Conservation (phyloP, 2,888 invertebrate genomes). For the Lithophane ornitopus region DNA sequence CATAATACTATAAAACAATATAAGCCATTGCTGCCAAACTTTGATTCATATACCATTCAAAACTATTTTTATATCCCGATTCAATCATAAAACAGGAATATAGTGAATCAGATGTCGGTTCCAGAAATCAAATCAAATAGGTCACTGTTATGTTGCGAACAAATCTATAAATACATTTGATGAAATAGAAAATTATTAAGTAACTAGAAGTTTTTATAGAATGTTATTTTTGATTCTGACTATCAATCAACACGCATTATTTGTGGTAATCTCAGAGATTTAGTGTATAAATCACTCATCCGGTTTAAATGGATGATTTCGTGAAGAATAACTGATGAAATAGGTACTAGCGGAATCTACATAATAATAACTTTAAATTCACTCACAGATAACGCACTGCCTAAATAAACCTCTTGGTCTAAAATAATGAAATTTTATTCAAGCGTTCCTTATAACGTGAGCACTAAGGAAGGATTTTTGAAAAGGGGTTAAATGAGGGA, state of each 20-base stretch:
- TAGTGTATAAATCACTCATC: slow-evolving; percentile 4
- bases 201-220: slow-evolving; percentile 1
- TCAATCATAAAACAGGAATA: slow-evolving; percentile 26
- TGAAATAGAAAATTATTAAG: slow-evolving; percentile 10
- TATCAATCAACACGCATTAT: slow-evolving; percentile 20
- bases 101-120: slow-evolving; percentile 42
- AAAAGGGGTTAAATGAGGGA: too few relatives aligned
- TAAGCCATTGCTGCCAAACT: slow-evolving; percentile 17
- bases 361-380: too few relatives aligned
- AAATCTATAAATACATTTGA: slow-evolving; percentile 40
- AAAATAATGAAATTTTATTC: too few relatives aligned
- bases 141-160: slow-evolving; percentile 23
- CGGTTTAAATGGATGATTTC: background rate
- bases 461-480: too few relatives aligned
- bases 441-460: too few relatives aligned
- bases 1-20: slow-evolving; percentile 20
- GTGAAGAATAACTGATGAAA: background rate
- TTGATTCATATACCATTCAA: slow-evolving; percentile 26
- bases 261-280: slow-evolving; percentile 3
- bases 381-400: too few relatives aligned
- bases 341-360: background rate
- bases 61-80: slow-evolving; percentile 37
- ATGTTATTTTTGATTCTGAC: slow-evolving; percentile 25
- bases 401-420: too few relatives aligned
- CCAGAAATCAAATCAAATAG: slow-evolving; percentile 28